A percentile compares a stretch with the other conserved stretches of the same genome.
These are phyloP conservation scores for Rhabdomys dilectus DNA, from an alignment of 2,113 vertebrate species.

Conservation along the genomic window DNA sequence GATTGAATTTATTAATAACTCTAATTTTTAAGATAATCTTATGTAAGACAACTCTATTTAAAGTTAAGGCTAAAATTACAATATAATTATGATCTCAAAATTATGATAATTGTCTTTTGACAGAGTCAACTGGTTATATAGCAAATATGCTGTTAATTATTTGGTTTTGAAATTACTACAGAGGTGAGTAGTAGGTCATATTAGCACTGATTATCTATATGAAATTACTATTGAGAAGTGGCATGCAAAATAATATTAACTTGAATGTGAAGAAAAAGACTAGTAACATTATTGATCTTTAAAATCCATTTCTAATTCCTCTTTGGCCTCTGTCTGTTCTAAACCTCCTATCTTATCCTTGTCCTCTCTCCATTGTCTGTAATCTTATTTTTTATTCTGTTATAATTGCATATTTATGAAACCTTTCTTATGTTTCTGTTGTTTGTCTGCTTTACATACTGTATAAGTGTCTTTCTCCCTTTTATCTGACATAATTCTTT, in stretches of 20 bases:
- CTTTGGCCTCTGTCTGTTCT: not conserved
- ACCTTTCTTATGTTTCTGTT: not conserved
- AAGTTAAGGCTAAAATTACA: not conserved
- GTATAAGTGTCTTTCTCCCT: not conserved
- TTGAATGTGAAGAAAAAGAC: not conserved
- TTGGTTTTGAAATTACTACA: not conserved
- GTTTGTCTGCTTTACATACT: not conserved
- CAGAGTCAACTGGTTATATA: not conserved
- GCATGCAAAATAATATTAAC: not conserved
- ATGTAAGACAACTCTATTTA: not conserved
- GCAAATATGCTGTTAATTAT: not conserved
- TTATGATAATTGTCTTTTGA: not conserved
- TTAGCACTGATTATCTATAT: not conserved
- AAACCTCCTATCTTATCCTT: not conserved
- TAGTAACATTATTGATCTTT: not conserved
- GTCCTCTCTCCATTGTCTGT: not conserved
- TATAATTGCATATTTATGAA: conserved; percentile 4
- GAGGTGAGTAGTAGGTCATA: not conserved
- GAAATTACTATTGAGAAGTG: not conserved
- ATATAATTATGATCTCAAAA: not conserved
- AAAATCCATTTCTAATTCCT: not conserved
- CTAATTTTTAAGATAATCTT: not conserved
- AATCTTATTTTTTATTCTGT: not conserved
- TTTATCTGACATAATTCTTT: not conserved
- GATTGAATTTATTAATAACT: not conserved